Evolutionary conservation across 37 sponge, comb jelly and placozoan genomes (phyloP).

Genomic region (Dysidea cf. avara): DNA sequence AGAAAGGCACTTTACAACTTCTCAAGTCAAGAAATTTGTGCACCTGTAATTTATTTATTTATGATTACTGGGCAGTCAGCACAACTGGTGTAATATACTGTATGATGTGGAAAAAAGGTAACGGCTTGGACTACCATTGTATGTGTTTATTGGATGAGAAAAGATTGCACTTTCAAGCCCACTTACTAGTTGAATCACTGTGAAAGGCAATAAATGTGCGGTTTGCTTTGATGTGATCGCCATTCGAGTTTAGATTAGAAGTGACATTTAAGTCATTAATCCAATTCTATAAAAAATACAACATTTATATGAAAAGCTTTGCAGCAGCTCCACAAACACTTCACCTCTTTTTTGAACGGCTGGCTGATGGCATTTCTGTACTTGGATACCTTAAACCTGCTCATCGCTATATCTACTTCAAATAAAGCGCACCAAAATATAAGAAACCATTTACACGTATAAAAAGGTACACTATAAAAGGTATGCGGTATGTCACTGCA

Average conservation of each 20-base stretch:
- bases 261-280: slow-evolving; percentile 72
- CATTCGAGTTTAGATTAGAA: slow-evolving; percentile 50
- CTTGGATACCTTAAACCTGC: slow-evolving; percentile 85
- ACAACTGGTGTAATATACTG: too few species aligned
- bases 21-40: too few species aligned
- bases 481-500: not conserved
- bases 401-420: slow-evolving; percentile 33
- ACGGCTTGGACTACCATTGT: too few species aligned
- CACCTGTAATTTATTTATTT: too few species aligned
- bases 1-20: too few species aligned
- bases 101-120: too few species aligned
- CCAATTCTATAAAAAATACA: slow-evolving; percentile 43
- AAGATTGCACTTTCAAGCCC: too few species aligned
- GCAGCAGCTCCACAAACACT: not conserved
- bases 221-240: slow-evolving; percentile 70
- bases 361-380: slow-evolving; percentile 70
- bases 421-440: not conserved
- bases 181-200: slow-evolving; percentile 57
- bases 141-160: too few species aligned
- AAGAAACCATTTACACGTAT: too few species aligned
- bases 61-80: too few species aligned
- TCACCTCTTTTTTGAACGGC: slow-evolving; percentile 76
- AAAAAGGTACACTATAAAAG: not conserved
- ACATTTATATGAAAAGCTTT: not conserved
- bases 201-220: slow-evolving; percentile 52